Conservation (phyloP, 2,797 vertebrate genomes). For the Oophaga sylvatica region DNA sequence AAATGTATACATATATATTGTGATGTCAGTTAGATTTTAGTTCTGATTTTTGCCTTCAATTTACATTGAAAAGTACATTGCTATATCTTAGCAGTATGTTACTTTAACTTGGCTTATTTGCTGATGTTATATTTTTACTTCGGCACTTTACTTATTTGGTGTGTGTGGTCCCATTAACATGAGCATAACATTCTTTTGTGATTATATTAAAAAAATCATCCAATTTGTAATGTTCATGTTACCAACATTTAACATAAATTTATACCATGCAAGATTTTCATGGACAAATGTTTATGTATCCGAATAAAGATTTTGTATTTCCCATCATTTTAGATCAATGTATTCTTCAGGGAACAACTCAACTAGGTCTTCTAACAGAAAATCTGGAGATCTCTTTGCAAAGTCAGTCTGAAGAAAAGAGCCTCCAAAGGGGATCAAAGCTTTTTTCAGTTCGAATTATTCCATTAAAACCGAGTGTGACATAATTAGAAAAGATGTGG, state of each 20-base stretch:
- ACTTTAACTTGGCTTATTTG: not conserved
- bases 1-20: not conserved
- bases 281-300: slow-evolving; percentile 33
- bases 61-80: not conserved
- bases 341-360: slow-evolving; percentile 78
- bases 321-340: slow-evolving; percentile 71
- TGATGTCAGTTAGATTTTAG: not conserved
- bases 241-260: not conserved
- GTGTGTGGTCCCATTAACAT: not conserved
- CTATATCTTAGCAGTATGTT: not conserved
- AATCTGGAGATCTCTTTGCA: slow-evolving; percentile 84
- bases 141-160: not conserved
- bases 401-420: slow-evolving; percentile 82
- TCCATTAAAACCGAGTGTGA: slow-evolving; percentile 87
- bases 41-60: not conserved
- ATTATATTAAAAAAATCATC: not conserved
- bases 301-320: slow-evolving; percentile 66
- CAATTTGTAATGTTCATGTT: slow-evolving; percentile 17
- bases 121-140: not conserved
- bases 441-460: slow-evolving; percentile 85
- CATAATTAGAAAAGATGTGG: slow-evolving; percentile 90
- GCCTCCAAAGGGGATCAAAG: slow-evolving; percentile 88
- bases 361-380: slow-evolving; percentile 79
- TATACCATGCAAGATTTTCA: slow-evolving; percentile 8
- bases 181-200: not conserved